These are phyloP conservation scores for Teleopsis dalmanni DNA, from an alignment of 1,140 invertebrate genomes.

Conservation along the genomic window DNA sequence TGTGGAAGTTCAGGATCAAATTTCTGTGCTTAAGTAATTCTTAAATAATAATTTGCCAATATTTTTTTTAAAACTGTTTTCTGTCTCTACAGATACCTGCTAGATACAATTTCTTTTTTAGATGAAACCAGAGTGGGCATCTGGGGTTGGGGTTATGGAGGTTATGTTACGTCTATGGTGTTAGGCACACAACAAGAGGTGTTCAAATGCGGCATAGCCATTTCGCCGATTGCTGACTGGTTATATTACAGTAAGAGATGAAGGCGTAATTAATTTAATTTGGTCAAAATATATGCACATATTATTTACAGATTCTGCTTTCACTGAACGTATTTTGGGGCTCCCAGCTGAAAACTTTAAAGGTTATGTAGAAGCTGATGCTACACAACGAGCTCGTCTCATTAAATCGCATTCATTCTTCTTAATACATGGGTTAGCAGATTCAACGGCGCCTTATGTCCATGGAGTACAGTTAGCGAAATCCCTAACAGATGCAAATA, in stretches of 20 bases:
- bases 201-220: slow-evolving; percentile 85
- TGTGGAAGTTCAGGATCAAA: slow-evolving; percentile 81
- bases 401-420: slow-evolving; percentile 80
- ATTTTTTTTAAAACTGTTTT: slow-evolving; percentile 6
- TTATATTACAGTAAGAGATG: slow-evolving; percentile 79
- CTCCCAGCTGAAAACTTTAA: slow-evolving; percentile 82
- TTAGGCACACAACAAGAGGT: slow-evolving; percentile 76
- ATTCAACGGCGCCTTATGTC: slow-evolving; percentile 86
- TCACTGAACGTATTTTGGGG: slow-evolving; percentile 87
- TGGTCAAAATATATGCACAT: background rate
- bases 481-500: slow-evolving; percentile 74
- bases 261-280: background rate
- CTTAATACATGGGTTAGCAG: slow-evolving; percentile 77
- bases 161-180: slow-evolving; percentile 83
- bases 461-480: slow-evolving; percentile 82
- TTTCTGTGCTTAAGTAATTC: slow-evolving; percentile 69
- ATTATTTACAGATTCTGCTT: slow-evolving; percentile 70
- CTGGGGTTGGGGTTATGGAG: slow-evolving; percentile 97
- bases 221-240: slow-evolving; percentile 92
- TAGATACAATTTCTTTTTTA: slow-evolving; percentile 74
- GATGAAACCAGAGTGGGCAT: slow-evolving; percentile 80
- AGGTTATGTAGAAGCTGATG: slow-evolving; percentile 86
- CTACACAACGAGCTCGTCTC: slow-evolving; percentile 74
- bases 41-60: background rate
- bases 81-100: slow-evolving; percentile 60